phyloP scores from a whole-genome alignment of 2,113 vertebrate genomes.

The Cyanocitta stelleri region DNA sequence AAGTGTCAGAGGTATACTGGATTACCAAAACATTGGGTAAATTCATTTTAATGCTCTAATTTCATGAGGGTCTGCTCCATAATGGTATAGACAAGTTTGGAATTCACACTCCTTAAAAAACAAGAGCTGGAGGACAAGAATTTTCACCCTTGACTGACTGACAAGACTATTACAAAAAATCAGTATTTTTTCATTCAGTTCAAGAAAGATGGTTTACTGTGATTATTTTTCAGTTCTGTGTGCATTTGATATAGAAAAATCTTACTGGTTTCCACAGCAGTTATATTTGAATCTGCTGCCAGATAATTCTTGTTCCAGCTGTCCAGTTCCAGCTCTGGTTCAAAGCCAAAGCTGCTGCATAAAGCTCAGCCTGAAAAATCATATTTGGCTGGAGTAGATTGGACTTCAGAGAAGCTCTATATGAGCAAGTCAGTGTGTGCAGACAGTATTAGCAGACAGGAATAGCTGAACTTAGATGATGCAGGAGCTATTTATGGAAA shows the following conservation, averaged over 20 bases:
- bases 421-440: background rate
- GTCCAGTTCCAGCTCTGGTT: background rate
- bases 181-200: background rate
- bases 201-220: background rate
- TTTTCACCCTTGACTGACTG: background rate
- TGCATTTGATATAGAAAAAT: background rate
- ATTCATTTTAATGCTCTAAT: background rate
- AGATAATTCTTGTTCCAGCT: background rate
- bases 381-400: background rate
- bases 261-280: background rate
- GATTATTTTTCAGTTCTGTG: background rate
- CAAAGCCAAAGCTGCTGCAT: background rate
- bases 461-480: conserved; percentile 44
- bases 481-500: conserved; percentile 49
- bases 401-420: background rate
- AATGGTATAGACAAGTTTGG: background rate
- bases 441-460: conserved; percentile 25
- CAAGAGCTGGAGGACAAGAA: background rate
- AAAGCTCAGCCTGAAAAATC: conserved; percentile 22
- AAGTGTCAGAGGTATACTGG: background rate
- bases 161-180: background rate
- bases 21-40: background rate
- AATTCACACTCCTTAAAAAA: background rate
- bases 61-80: background rate
- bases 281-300: background rate